Percentiles rank a stretch among this genome's conserved stretches.
Conservation (phyloP, 2,888 invertebrate genomes). For the Cryptus armator region DNA sequence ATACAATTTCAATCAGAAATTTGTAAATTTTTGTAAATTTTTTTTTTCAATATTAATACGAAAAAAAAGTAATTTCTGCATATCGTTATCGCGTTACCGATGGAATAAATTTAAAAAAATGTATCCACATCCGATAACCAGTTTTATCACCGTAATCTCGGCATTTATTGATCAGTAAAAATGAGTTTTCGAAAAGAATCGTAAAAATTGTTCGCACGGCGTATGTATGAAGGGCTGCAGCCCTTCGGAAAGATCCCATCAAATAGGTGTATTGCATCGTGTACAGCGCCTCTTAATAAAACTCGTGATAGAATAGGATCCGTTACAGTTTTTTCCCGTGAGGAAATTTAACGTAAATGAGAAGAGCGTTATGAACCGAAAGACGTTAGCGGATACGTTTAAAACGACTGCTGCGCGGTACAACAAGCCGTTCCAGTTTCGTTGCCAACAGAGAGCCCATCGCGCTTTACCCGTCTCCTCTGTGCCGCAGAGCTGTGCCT, state of each 20-base stretch:
- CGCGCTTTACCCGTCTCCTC: slow-evolving; percentile 64
- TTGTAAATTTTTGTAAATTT: too few species aligned
- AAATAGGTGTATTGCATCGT: background rate
- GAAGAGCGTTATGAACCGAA: slow-evolving; percentile 49
- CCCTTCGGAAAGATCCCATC: background rate
- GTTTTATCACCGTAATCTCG: too few species aligned
- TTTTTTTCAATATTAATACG: too few species aligned
- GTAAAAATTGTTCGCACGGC: too few species aligned
- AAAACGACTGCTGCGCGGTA: slow-evolving; percentile 42
- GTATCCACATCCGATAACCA: too few species aligned
- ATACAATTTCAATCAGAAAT: too few species aligned
- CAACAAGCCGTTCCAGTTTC: slow-evolving; percentile 53
- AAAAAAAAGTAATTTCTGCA: too few species aligned
- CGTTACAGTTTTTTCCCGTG: slow-evolving; percentile 17
- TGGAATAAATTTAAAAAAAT: too few species aligned
- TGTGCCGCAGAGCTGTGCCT: slow-evolving; percentile 58
- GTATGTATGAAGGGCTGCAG: too few species aligned
- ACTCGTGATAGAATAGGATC: background rate
- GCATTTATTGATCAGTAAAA: too few species aligned
- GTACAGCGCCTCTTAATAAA: background rate
- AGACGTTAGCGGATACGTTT: slow-evolving; percentile 37
- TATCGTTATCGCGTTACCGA: too few species aligned
- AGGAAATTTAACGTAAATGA: slow-evolving; percentile 45
- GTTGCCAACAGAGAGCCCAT: slow-evolving; percentile 58
- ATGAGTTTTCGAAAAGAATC: too few species aligned